Conservation (phyloP, 2,797 vertebrate genomes). For the Mallotus villosus region DNA sequence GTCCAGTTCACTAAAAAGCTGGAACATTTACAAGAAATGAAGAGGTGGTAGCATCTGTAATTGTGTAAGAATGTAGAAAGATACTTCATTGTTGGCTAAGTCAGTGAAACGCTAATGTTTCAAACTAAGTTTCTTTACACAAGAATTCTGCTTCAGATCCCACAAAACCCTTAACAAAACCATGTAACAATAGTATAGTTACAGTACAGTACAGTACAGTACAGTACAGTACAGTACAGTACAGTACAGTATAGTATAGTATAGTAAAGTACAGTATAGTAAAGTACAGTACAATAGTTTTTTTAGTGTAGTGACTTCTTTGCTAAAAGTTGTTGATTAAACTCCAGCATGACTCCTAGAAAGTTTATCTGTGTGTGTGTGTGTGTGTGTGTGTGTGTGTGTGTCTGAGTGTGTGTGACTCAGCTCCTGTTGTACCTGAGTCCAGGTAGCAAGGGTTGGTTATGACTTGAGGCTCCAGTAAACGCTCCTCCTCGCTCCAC, state of each 20-base stretch:
- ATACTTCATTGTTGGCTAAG: too few species aligned
- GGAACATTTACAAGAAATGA: too few species aligned
- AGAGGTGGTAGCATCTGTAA: too few species aligned
- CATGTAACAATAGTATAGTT: not conserved
- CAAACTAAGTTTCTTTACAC: not conserved
- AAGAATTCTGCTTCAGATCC: not conserved
- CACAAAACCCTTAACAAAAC: not conserved
- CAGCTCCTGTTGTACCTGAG: conserved; percentile 62
- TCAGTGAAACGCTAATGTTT: not conserved
- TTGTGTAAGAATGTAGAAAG: too few species aligned
- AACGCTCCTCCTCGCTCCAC: conserved; percentile 57
- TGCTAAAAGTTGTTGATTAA: not conserved
- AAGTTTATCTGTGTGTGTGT: not conserved
- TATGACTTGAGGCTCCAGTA: conserved; percentile 61
- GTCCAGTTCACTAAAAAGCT: too few species aligned
- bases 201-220: not conserved
- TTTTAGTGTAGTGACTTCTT: too few species aligned
- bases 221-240: too few species aligned
- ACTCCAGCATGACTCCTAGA: not conserved
- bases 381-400: too few species aligned
- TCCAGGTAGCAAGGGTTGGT: conserved; percentile 57
- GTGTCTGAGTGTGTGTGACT: not conserved
- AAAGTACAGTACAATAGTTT: too few species aligned
- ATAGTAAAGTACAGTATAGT: too few species aligned
- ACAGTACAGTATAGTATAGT: too few species aligned